phyloP scores from a whole-genome alignment of 1,140 invertebrate genomes.

The Ganaspis sp. region DNA sequence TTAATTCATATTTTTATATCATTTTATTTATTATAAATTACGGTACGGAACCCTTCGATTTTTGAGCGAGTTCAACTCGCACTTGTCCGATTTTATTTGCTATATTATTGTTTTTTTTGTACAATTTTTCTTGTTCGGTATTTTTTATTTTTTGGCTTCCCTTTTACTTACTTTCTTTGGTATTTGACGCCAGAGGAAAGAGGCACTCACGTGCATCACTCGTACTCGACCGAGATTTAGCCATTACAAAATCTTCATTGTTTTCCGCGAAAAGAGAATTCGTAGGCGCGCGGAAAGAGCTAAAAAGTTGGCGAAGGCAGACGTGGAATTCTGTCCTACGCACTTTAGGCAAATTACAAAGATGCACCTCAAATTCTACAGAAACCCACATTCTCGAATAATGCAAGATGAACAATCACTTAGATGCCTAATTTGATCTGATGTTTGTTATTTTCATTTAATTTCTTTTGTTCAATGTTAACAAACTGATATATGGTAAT shows the following conservation, averaged over 20 bases:
- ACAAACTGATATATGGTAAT: too few species aligned
- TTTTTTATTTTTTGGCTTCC: background rate
- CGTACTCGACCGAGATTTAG: slow-evolving; percentile 40
- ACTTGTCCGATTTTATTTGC: too few species aligned
- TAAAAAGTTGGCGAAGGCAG: background rate
- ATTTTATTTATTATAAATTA: too few species aligned
- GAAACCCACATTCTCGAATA: background rate
- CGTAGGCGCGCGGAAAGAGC: slow-evolving; percentile 38
- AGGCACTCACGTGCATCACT: background rate
- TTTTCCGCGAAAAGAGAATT: slow-evolving; percentile 46
- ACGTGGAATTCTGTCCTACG: background rate
- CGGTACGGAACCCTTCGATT: too few species aligned
- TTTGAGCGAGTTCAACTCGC: too few species aligned
- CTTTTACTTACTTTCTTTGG: background rate
- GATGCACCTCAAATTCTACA: background rate
- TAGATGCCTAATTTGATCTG: too few species aligned
- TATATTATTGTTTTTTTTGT: too few species aligned
- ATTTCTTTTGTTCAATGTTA: too few species aligned
- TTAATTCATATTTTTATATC: too few species aligned
- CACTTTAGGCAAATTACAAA: background rate
- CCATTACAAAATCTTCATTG: slow-evolving; percentile 44
- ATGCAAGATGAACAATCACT: too few species aligned
- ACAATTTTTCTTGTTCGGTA: background rate
- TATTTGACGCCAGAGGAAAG: too few species aligned
- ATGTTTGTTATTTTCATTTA: too few species aligned